Conservation (phyloP, 92 coral and sea anemone species). For the Bergia puertoricense region DNA sequence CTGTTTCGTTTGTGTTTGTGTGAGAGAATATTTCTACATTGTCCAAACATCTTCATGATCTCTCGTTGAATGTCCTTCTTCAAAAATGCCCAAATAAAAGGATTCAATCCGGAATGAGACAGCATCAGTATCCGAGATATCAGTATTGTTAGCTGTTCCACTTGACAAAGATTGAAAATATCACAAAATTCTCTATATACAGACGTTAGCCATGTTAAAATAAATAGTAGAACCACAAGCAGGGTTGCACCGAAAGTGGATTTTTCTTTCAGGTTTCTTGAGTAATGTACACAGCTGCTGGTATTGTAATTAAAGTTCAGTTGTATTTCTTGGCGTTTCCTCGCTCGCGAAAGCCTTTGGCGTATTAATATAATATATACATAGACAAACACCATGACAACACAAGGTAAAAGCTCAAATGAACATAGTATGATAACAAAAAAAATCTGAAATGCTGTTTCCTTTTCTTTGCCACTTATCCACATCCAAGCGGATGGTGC, state of each 20-base stretch:
- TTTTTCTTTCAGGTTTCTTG: not conserved
- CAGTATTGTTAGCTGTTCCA: not conserved
- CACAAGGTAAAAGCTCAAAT: not conserved
- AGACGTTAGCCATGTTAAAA: not conserved
- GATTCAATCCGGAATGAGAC: not conserved
- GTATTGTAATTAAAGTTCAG: not conserved
- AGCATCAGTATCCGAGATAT: conserved; percentile 11
- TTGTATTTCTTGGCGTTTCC: not conserved
- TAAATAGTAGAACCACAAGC: not conserved
- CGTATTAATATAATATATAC: not conserved
- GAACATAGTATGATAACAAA: not conserved
- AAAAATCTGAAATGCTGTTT: not conserved
- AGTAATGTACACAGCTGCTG: conserved; percentile 1
- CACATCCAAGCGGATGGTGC: not conserved
- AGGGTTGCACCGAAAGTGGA: not conserved
- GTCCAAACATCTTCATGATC: not conserved
- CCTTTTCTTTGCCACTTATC: not conserved
- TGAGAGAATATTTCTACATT: not conserved
- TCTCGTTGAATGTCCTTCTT: conserved; percentile 15
- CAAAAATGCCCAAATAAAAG: conserved; percentile 4
- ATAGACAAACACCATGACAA: conserved; percentile 3
- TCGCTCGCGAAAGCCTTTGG: not conserved
- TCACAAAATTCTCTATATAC: not conserved
- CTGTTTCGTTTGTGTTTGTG: not conserved
- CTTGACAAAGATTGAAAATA: not conserved